Percentiles rank a stretch among this genome's conserved stretches.
These are phyloP conservation scores for Habrosyne pyritoides DNA, from an alignment of 2,888 invertebrate genomes.

Conservation along the genomic window DNA sequence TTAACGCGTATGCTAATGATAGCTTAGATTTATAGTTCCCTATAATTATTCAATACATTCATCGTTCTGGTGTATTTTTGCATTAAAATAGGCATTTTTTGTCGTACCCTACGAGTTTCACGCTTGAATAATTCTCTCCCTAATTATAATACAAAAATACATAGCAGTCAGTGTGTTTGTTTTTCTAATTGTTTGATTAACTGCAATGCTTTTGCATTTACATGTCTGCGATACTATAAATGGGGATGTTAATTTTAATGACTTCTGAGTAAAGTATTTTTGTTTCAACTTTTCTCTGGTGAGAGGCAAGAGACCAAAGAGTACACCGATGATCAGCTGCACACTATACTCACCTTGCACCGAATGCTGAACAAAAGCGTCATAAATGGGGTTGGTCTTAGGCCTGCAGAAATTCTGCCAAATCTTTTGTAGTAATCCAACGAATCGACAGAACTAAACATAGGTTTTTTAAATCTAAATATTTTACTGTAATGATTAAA, in stretches of 20 bases:
- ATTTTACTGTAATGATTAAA: too few relatives aligned
- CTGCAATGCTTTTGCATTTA: background rate
- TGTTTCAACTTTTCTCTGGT: too few relatives aligned
- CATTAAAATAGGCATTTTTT: background rate
- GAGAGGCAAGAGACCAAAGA: too few relatives aligned
- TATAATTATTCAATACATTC: background rate
- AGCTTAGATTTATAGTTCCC: background rate
- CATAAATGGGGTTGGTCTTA: too few relatives aligned
- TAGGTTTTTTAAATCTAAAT: too few relatives aligned
- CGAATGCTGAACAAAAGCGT: too few relatives aligned
- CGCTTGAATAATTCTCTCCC: background rate
- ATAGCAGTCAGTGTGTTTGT: background rate
- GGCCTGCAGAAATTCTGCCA: too few relatives aligned
- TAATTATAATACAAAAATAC: background rate
- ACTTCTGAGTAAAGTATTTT: too few relatives aligned
- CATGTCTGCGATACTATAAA: background rate
- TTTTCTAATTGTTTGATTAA: conserved; percentile 2
- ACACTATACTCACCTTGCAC: too few relatives aligned
- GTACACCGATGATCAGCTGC: too few relatives aligned
- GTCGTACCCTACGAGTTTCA: background rate
- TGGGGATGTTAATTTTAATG: background rate
- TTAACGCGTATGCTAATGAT: background rate
- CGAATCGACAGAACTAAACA: too few relatives aligned
- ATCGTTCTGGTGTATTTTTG: background rate
- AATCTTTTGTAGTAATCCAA: too few relatives aligned